These are phyloP conservation scores for Clupea harengus DNA, from an alignment of 2,113 vertebrate species.

Conservation along the genomic window DNA sequence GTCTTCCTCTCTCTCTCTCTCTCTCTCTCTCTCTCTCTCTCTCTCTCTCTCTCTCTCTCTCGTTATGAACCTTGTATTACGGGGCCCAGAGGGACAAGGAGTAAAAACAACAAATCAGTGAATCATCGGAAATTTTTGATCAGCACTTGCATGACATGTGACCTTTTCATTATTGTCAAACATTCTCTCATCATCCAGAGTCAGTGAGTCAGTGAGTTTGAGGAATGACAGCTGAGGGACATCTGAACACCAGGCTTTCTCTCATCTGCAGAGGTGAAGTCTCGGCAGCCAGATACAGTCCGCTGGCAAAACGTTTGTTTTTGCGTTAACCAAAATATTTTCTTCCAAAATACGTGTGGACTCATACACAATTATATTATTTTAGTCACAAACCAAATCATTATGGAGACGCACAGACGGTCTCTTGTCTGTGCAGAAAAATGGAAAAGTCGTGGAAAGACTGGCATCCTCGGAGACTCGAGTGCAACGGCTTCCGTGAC, in stretches of 20 bases:
- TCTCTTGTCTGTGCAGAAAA: not conserved
- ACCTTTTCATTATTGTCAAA: not conserved
- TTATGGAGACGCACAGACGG: not conserved
- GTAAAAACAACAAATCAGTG: not conserved
- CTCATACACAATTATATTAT: constrained; percentile 9
- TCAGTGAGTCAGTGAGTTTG: not conserved
- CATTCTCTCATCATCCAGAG: not conserved
- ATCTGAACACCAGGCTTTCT: not conserved
- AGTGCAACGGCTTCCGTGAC: not conserved
- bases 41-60: not conserved
- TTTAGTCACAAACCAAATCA: not conserved
- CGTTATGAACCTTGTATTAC: not conserved
- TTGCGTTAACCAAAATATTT: constrained; percentile 1
- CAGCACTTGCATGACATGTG: not conserved
- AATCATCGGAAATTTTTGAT: not conserved
- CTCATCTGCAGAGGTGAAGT: not conserved
- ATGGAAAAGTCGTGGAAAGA: constrained; percentile 5
- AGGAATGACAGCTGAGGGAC: not conserved
- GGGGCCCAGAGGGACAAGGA: not conserved
- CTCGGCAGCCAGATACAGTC: not conserved
- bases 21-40: not conserved
- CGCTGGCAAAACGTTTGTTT: constrained; percentile 4
- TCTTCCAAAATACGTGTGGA: not conserved
- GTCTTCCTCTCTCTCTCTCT: not conserved
- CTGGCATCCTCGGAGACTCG: not conserved